These are phyloP conservation scores for honey bee (Apis mellifera) DNA, from an alignment of 1,140 invertebrate genomes.

Conservation along the genomic window DNA sequence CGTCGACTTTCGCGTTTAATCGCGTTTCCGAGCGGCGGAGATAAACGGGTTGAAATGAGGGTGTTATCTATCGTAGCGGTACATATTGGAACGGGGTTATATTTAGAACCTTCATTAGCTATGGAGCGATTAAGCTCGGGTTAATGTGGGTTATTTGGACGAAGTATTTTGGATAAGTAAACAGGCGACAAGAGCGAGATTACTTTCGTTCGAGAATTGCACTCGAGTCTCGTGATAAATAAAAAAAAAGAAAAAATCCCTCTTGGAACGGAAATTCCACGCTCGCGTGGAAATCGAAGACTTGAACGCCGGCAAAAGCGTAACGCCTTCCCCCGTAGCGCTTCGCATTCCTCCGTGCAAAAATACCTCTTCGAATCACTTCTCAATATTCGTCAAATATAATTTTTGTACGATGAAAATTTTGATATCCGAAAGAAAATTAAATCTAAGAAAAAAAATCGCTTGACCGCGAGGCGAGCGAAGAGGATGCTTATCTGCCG, in stretches of 20 bases:
- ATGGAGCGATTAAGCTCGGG: conserved; percentile 12
- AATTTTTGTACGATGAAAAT: no score
- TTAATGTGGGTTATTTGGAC: conserved; percentile 56
- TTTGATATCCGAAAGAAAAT: no score
- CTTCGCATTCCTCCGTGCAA: conserved; percentile 13
- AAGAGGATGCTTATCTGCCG: no score
- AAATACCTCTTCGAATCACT: conserved; percentile 30
- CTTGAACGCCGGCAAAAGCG: conserved; percentile 13
- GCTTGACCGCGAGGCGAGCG: no score
- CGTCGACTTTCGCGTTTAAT: conserved; percentile 43
- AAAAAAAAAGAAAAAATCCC: background rate
- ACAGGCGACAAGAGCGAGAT: no score
- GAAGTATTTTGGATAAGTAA: background rate
- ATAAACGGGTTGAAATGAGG: conserved; percentile 69
- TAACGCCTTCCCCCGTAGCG: background rate
- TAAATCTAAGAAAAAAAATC: no score
- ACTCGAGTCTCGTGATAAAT: no score
- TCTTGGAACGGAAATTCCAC: background rate
- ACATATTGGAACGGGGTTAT: conserved; percentile 64
- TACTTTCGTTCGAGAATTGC: background rate
- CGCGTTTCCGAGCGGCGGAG: conserved; percentile 2
- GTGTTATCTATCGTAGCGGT: conserved; percentile 75
- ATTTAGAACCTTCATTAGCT: conserved; percentile 69
- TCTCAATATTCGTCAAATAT: conserved; percentile 41
- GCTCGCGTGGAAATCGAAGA: conserved; percentile 6